Evolutionary conservation across 2,113 vertebrate species (phyloP).

Genomic region (Anolis carolinensis): DNA sequence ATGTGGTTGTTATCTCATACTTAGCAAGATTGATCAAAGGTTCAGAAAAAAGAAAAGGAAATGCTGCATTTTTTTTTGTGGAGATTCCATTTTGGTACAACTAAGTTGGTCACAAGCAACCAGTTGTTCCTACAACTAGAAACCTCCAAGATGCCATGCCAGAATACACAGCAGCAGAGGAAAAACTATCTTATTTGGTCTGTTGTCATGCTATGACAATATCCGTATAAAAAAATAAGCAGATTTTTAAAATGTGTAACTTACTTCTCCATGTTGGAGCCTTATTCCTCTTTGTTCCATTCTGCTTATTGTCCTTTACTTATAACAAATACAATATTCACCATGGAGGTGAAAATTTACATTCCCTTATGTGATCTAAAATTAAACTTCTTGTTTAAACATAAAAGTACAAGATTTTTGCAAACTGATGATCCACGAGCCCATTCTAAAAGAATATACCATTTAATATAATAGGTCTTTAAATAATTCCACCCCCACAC

Average conservation of each 20-base stretch:
- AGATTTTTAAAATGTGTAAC: not conserved
- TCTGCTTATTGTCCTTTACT: not conserved
- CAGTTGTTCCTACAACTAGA: too few species aligned
- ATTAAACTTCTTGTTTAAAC: not conserved
- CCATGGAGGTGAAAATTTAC: not conserved
- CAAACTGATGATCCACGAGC: not conserved
- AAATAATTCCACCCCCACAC: not conserved
- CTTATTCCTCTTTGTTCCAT: not conserved
- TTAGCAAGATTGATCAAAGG: too few species aligned
- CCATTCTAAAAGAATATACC: not conserved
- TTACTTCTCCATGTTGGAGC: not conserved
- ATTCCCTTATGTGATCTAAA: not conserved
- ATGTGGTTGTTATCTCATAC: too few species aligned
- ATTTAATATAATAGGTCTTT: not conserved
- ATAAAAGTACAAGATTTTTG: not conserved
- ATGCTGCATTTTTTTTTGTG: too few species aligned
- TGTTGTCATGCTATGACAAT: not conserved
- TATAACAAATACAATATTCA: not conserved
- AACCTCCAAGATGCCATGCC: too few species aligned
- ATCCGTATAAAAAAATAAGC: not conserved
- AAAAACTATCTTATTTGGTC: too few species aligned
- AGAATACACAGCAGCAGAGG: too few species aligned
- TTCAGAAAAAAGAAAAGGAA: too few species aligned
- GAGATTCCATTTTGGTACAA: too few species aligned
- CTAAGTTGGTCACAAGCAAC: too few species aligned